Conservation (phyloP, 2,888 invertebrate genomes). For the Selenia dentaria region DNA sequence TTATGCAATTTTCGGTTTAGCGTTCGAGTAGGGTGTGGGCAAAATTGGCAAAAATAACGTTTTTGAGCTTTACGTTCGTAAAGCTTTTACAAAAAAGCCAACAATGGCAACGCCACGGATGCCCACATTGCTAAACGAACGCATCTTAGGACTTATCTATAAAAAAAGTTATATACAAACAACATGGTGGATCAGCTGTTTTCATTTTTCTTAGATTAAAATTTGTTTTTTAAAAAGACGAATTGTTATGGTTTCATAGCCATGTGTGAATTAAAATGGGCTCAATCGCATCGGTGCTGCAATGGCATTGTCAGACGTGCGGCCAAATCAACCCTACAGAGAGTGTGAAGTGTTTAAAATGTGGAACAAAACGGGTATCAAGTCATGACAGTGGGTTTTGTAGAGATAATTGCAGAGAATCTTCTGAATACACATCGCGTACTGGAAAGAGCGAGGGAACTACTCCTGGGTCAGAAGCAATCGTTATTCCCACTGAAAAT, state of each 20-base stretch:
- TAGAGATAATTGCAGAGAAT: conserved; percentile 69
- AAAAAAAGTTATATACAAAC: conserved; percentile 81
- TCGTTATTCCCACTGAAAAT: conserved; percentile 70
- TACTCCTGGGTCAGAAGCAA: conserved; percentile 73
- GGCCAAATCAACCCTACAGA: conserved; percentile 95
- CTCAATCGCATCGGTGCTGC: conserved; percentile 96
- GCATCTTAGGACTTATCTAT: too few relatives aligned
- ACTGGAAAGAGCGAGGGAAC: conserved; percentile 76
- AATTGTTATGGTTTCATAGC: conserved; percentile 80
- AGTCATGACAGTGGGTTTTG: conserved; percentile 81
- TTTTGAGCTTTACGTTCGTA: too few relatives aligned
- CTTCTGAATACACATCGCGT: conserved; percentile 69
- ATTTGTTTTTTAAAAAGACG: conserved; percentile 76
- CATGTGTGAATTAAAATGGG: conserved; percentile 90
- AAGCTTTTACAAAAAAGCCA: too few relatives aligned
- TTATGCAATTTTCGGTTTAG: too few relatives aligned
- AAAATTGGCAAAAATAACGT: too few relatives aligned
- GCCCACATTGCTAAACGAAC: too few relatives aligned
- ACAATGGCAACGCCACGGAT: too few relatives aligned
- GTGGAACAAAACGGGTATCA: conserved; percentile 88
- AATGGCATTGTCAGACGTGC: conserved; percentile 96
- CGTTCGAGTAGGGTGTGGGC: too few relatives aligned
- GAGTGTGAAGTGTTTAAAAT: conserved; percentile 92
- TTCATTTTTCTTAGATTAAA: conserved; percentile 69
- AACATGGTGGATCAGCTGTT: conserved; percentile 87